phyloP scores from a whole-genome alignment of 2,797 vertebrate species.

The Apodemus agrarius region DNA sequence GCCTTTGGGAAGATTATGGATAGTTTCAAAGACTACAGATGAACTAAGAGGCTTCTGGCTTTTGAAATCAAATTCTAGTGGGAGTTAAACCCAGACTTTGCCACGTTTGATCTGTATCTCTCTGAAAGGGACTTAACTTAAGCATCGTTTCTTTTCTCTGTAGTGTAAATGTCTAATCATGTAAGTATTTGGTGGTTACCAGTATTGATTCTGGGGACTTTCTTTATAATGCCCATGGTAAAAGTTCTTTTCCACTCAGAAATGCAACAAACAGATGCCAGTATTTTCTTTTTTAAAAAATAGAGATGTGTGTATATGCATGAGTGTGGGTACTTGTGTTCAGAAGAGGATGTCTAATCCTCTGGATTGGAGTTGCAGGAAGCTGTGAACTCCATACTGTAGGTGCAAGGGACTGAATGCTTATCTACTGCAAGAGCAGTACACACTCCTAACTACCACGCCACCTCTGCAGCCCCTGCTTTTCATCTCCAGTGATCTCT shows the following conservation, averaged over 20 bases:
- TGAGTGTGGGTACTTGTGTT: background rate
- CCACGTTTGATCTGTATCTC: constrained; percentile 16
- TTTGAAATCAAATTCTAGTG: constrained; percentile 23
- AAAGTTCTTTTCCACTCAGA: constrained; percentile 14
- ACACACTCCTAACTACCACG: background rate
- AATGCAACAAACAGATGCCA: background rate
- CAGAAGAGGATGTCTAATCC: background rate
- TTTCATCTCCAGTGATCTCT: background rate
- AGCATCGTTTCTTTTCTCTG: constrained; percentile 50
- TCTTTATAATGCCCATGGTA: background rate
- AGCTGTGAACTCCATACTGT: background rate
- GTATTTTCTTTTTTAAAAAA: background rate
- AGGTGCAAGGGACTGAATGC: background rate
- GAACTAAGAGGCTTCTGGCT: constrained; percentile 36
- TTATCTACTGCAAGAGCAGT: no score
- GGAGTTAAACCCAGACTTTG: background rate
- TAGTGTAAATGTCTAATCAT: background rate
- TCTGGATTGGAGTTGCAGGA: background rate
- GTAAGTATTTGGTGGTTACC: constrained; percentile 5
- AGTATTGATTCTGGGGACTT: constrained; percentile 18
- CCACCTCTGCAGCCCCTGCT: background rate
- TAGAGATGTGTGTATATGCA: background rate
- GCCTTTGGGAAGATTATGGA: constrained; percentile 4
- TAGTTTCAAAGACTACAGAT: constrained; percentile 55
- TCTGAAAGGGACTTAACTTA: constrained; percentile 61